Evolutionary conservation across 1,140 invertebrate species (phyloP).

Genomic region (Heliconius congener): DNA sequence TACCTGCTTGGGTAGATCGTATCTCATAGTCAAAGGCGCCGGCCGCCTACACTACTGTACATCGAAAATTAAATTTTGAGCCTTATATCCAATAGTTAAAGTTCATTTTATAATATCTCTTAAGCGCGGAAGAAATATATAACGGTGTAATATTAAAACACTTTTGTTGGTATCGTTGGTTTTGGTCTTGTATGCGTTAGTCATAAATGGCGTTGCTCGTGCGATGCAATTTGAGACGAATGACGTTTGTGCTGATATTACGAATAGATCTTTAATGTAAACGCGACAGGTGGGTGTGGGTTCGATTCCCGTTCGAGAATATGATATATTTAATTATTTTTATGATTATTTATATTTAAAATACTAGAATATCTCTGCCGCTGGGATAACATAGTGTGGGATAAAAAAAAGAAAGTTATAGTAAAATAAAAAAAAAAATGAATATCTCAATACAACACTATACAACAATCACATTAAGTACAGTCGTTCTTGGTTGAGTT

Average conservation of each 20-base stretch:
- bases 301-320: no score
- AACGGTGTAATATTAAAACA: slow-evolving; percentile 72
- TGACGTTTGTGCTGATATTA: background rate
- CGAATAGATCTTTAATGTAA: no score
- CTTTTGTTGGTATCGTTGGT: slow-evolving; percentile 68
- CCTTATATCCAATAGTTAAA: slow-evolving; percentile 26
- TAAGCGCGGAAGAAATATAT: slow-evolving; percentile 46
- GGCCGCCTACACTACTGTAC: slow-evolving; percentile 41
- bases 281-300: no score
- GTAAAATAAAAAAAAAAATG: no score
- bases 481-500: background rate
- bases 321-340: background rate
- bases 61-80: slow-evolving; percentile 17
- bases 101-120: slow-evolving; percentile 36
- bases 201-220: slow-evolving; percentile 48
- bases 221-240: slow-evolving; percentile 16
- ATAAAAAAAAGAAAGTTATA: no score
- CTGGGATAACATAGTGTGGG: no score
- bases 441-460: no score
- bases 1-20: slow-evolving; percentile 75
- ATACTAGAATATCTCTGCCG: no score
- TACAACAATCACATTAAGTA: no score
- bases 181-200: slow-evolving; percentile 68
- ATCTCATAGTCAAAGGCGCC: slow-evolving; percentile 73
- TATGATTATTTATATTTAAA: no score